Conservation (phyloP, 2,113 vertebrate genomes). For the Anser cygnoides region DNA sequence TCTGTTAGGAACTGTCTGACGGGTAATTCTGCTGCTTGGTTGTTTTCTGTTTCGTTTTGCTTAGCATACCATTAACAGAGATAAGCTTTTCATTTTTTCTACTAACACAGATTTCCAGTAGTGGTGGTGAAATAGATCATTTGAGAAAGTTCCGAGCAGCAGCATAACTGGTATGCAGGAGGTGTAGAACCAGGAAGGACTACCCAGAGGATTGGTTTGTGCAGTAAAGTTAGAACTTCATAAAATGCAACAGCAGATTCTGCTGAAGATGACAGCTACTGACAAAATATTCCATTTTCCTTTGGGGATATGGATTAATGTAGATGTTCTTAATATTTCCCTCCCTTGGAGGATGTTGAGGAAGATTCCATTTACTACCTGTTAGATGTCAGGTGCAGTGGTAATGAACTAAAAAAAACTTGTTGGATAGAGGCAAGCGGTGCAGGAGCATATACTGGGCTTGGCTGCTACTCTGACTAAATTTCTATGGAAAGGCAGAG, state of each 20-base stretch:
- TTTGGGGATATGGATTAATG: not conserved
- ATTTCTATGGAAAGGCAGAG: not conserved
- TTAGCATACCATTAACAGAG: not conserved
- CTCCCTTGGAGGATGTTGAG: not conserved
- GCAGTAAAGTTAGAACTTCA: not conserved
- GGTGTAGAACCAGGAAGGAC: not conserved
- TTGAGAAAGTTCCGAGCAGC: not conserved
- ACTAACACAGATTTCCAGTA: not conserved
- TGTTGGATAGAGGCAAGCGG: not conserved
- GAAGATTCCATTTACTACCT: not conserved
- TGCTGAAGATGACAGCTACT: not conserved
- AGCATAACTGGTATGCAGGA: not conserved
- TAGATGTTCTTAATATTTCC: not conserved
- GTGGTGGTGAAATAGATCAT: not conserved
- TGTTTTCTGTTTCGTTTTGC: not conserved
- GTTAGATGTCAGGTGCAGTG: not conserved
- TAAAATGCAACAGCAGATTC: not conserved
- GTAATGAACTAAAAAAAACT: not conserved
- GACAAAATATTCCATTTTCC: not conserved
- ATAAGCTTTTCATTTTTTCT: not conserved
- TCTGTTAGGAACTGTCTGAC: not conserved
- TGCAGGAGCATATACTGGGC: fast-evolving
- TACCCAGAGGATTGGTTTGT: not conserved
- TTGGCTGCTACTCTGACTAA: not conserved
- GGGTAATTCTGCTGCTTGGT: not conserved